Evolutionary conservation across 2,888 invertebrate species (phyloP), one percentile per base, ranked within the genome.

Genomic region (Balanococcus diminutus): DNA sequence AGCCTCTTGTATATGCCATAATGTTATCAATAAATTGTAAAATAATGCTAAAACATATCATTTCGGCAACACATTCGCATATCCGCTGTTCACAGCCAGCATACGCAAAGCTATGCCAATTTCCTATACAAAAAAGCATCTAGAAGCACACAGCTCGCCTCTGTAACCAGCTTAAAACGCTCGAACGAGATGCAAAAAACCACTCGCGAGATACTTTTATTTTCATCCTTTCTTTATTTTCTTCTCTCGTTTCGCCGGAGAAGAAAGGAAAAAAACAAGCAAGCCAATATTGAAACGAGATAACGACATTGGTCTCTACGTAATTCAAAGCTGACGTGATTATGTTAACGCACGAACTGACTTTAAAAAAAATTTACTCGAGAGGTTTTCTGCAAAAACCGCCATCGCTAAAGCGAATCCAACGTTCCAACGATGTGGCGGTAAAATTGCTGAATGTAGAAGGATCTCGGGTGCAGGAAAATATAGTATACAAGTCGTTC

Each of bases 301-400:
- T 72, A 72, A 72, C 72, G 31, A 72, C 72, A 32, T 32, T 61
- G 61, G 72, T 72, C 72, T 28, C n/a, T 46, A 46, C 28, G 72
- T 72, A 72, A 72, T 72, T 72, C 72, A 28, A 72, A 72, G 72
- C 72, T 72, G 72, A 72, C 72, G 72, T 32, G 72, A 72, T 72
- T 72, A 72, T 72, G 72, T 32, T 28, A 72, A 72, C 72, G 72
- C 72, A 72, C 72, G 72, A 72, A 72, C 31, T 72, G 32, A 32
- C 72, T 28, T 72, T 72, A 72, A 72, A 72, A 72, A 72, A 46
- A 46, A n/a, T n/a, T 72, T 72, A 32, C 72, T 72, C 72, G 31
- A 28, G 72, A 72, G 72, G 32, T 72, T 72, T 72, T n/a, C 72
- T 42, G n/a, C 46, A 46, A 46, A 31, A 72, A 31, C n/a, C n/a